Evolutionary conservation across 2,888 invertebrate genomes (phyloP), one percentile per base, ranked within the genome.

Genomic region (Lordiphosa fenestrarum): DNA sequence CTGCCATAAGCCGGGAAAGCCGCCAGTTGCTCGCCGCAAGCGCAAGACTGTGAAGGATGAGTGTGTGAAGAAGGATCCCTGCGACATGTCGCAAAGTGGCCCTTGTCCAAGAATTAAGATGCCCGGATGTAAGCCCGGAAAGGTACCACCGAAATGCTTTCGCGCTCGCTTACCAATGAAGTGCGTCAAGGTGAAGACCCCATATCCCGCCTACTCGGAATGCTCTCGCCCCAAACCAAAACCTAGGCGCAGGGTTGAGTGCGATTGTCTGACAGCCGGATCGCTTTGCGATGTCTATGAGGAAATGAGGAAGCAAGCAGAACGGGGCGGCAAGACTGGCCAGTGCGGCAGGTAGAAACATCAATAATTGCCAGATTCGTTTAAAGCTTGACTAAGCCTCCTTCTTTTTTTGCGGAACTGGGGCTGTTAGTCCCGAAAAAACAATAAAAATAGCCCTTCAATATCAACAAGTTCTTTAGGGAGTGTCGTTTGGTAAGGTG

Each of bases 121-220:
- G 46, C 59, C 74, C 0, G 13, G 47, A 0, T 80, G 80, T 9
- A 48, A 6, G 6, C 21, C 60, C 0, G 74, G 37, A 0, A 41
- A 42, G 0, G 9, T 4, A 0, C 35, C 49, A 0, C 13, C 51
- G 0, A 39, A 25, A 0, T 84, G 80, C 21, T 6, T 49, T 0
- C 0, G 9, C 0, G 2, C 12, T 0, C 59, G 65, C 0, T 6
- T 1, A 0, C 62, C 55, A 0, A 12, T 23, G 0, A 41, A 44
- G 7, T 80, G 80, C 42, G 10, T 2, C 0, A 80, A 84, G 19
- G 37, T 80, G 1, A 72, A 66, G 6, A 30, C 65, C 0, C 80
- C 80, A 0, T 84, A 84, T 39, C 80, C 80, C 0, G 5, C 85
- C 0, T 80, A 63, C 48, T 80, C 80, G 0, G 80, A 80, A 37